Evolutionary conservation across 1,140 invertebrate genomes (phyloP), one percentile per base, ranked within the genome.

Genomic region (Pseudomyrmex flavicornis): DNA sequence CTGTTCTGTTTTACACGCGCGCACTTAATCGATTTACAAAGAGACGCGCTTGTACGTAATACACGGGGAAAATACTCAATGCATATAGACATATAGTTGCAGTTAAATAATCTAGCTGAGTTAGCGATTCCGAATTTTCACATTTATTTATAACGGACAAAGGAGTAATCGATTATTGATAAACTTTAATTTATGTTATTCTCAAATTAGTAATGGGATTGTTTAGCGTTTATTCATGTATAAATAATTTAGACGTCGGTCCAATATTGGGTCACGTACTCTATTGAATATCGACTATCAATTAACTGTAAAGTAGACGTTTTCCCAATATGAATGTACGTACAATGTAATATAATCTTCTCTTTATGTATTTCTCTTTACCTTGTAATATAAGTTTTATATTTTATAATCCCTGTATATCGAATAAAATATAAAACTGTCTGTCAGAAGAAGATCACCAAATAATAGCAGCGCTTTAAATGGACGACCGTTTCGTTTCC

Each of bases 171-270:
- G 20, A 73, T 61, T 12, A 62, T 15, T 15, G 35, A 75, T 50
- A 65, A 65, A 76, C 63, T 10, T 63, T 7, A 65, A 35, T 76
- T 35, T 22, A n/a, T n/a, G n/a, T n/a, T n/a, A 65, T 13, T 73
- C 20, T 73, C 52, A 65, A 52, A 52, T 76, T 76, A 76, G 9
- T 74, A 73, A 59, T 46, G 22, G 35, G 17, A 76, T 75, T 48
- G 65, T 75, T 75, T 75, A 62, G 59, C 48, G 63, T 75, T 44
- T n/a, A 50, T 61, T 65, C 7, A 12, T 9, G 12, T 17, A 50
- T 76, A 46, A 75, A n/a, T 46, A 74, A 63, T 48, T 65, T 61
- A 44, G 56, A 1, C 22, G 52, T 15, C 48, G 13, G 2, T 61
- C n/a, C 35, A 22, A 46, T 74, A 61, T 74, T 74, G 17, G 9